A percentile compares a stretch with the other conserved stretches of the same genome.
Conservation (phyloP, 37 sponge, comb jelly and placozoan genomes). For the Beroe forskalii region DNA sequence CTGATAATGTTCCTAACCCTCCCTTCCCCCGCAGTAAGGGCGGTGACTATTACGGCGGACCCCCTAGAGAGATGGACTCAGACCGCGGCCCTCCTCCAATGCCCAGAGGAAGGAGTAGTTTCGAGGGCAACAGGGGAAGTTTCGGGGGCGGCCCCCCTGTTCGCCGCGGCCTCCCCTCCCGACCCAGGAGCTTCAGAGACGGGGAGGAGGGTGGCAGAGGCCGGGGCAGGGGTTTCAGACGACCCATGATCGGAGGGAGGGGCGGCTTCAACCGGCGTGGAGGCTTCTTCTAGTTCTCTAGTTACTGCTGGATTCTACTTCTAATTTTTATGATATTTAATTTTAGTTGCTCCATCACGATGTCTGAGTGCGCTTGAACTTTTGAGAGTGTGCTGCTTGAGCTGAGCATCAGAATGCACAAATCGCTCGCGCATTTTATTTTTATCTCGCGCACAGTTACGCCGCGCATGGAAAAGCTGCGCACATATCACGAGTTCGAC, state of each 20-base stretch:
- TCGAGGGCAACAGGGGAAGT: background rate
- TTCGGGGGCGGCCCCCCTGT: background rate
- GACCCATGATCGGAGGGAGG: background rate
- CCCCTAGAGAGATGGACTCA: background rate
- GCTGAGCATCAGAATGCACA: too few relatives aligned
- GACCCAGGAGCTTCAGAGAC: background rate
- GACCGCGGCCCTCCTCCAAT: too few relatives aligned
- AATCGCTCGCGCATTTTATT: too few relatives aligned
- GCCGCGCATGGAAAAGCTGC: too few relatives aligned
- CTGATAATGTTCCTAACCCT: too few relatives aligned
- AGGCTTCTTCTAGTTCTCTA: background rate
- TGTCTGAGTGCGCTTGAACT: too few relatives aligned
- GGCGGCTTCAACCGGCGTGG: conserved; percentile 9
- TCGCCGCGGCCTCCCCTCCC: conserved; percentile 3
- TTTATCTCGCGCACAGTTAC: too few relatives aligned
- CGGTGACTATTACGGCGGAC: background rate
- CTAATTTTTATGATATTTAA: too few relatives aligned
- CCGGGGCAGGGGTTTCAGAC: conserved; percentile 5
- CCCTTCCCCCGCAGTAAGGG: background rate
- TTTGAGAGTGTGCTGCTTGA: too few relatives aligned
- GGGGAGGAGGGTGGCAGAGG: conserved; percentile 1
- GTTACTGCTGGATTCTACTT: too few relatives aligned
- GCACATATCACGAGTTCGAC: too few relatives aligned
- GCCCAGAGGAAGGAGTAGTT: background rate
- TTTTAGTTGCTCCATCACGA: too few relatives aligned